Evolutionary conservation across 2,888 invertebrate genomes (phyloP), one percentile per base, ranked within the genome.

Genomic region (Xestia xanthographa): DNA sequence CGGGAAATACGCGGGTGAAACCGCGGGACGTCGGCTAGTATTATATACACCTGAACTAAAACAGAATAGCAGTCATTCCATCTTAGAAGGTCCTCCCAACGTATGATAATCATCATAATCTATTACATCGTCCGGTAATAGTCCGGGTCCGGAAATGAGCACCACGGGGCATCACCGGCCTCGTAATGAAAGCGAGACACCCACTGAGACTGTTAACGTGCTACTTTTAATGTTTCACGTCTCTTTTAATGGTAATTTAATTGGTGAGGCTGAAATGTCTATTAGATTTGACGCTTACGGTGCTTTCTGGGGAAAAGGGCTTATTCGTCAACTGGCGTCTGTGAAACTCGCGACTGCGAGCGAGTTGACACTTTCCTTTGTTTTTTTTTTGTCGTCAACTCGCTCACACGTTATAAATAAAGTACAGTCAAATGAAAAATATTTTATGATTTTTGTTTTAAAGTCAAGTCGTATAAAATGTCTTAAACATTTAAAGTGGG

Each of bases 131-230:
- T 85, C 79, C 79, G 67, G 67, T 77, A 77, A 79, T 29, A 70
- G 66, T 17, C 11, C 34, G 65, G 56, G 50, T 45, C 43, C 66
- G 82, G 75, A 75, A 82, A 82, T 82, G 81, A 84, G 81, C 62
- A 77, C 81, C 66, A 66, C 50, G 56, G 71, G 48, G 34, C 66
- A 14, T 29, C n/a, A 29, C 65, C 67, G 80, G 56, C 50, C 58
- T 66, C 29, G 58, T 66, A 75, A 72, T 75, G 75, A 80, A 69
- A 72, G 69, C 17, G 75, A 81, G 62, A 62, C 43, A 34, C 50
- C 82, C 80, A 12, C 29, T 8, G 85, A 56, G 81, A 76, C 72
- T 60, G 43, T 69, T 63, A 72, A 6, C 41, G 26, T 20, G 29
- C 22, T 62, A 34, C 45, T 62, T 66, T 75, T 62, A 75, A 75